Conservation (phyloP, 2,113 vertebrate species). For the Mustelus asterias region DNA sequence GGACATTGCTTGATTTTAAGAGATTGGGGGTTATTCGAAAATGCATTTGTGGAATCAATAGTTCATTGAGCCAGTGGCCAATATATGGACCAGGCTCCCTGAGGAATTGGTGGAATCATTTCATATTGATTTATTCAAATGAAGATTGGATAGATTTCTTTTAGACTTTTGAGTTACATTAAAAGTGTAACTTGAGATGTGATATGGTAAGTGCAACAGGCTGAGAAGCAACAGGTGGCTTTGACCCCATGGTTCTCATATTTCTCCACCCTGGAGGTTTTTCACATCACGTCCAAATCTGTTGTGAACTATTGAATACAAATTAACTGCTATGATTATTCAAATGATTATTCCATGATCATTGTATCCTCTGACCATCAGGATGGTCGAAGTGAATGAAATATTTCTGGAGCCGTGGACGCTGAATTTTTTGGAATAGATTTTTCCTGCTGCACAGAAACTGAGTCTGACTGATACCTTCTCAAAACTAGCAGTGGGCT, state of each 20-base stretch:
- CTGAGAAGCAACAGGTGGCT: background rate
- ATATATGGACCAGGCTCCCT: background rate
- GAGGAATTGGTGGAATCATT: background rate
- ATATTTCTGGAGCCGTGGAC: background rate
- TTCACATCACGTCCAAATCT: background rate
- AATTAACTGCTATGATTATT: background rate
- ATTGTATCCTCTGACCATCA: background rate
- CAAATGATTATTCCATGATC: background rate
- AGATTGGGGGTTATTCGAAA: background rate
- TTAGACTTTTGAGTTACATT: background rate
- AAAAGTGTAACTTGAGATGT: background rate
- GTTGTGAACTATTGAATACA: background rate
- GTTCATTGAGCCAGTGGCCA: background rate
- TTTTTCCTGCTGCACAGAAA: background rate
- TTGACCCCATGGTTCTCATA: background rate
- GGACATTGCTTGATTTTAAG: background rate
- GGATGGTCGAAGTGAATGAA: background rate
- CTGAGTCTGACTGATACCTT: background rate
- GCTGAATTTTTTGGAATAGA: too few species aligned
- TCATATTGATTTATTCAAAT: background rate
- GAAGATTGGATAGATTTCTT: conserved; percentile 11
- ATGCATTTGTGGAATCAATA: background rate
- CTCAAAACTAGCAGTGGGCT: background rate
- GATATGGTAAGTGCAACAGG: background rate
- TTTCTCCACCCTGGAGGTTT: background rate